phyloP scores from a whole-genome alignment of 35 echinoderm and acorn worm genomes.

The Holothuria glaberrima region DNA sequence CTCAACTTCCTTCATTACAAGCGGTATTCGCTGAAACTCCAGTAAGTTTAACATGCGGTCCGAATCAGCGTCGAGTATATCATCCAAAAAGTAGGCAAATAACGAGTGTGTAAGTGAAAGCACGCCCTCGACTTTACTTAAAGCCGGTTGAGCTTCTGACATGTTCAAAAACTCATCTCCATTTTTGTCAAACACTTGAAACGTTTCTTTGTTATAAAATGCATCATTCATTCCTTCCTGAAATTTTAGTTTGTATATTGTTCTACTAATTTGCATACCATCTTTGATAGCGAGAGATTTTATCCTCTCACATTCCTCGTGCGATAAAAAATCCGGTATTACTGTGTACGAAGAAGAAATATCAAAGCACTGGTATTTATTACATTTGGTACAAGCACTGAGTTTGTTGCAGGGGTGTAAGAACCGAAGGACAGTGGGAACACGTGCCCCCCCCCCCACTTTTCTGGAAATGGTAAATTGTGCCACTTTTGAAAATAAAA shows the following conservation, averaged over 20 bases:
- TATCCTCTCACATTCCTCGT: neutral
- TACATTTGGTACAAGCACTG: no score
- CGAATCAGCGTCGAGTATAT: constrained; percentile 4
- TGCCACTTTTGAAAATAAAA: no score
- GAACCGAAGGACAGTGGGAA: no score
- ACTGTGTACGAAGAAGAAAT: neutral
- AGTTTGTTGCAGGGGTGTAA: no score
- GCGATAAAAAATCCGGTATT: constrained; percentile 4
- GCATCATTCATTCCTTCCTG: neutral
- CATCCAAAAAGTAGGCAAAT: constrained; percentile 1
- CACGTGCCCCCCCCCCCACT: no score
- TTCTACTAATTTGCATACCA: neutral
- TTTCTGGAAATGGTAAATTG: no score
- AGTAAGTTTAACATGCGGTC: neutral
- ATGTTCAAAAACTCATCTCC: neutral
- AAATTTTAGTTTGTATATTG: neutral
- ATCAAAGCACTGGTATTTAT: neutral
- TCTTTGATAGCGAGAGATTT: neutral
- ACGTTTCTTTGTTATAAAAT: constrained; percentile 5
- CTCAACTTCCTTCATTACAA: constrained; percentile 30
- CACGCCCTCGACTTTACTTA: constrained; percentile 14
- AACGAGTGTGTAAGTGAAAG: neutral
- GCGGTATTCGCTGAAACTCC: neutral
- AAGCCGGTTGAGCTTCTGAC: neutral
- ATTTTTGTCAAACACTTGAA: neutral